A percentile compares a stretch with the other conserved stretches of the same genome.
Evolutionary conservation across 2,888 invertebrate genomes (phyloP).

Genomic region (Cosmia pyralina): DNA sequence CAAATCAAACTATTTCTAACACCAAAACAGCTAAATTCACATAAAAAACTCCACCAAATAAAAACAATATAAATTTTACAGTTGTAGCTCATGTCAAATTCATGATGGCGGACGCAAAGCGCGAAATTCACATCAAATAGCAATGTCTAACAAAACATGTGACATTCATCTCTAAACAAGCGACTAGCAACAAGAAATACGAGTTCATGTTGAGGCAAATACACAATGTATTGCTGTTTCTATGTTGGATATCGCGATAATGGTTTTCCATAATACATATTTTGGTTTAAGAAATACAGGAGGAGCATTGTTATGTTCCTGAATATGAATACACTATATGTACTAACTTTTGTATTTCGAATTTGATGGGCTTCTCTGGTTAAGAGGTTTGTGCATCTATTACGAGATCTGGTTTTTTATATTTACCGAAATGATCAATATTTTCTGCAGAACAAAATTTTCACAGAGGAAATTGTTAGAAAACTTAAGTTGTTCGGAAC

Average conservation of each 20-base stretch:
- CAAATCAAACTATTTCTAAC: not conserved
- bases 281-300: constrained; percentile 33
- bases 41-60: constrained; percentile 23
- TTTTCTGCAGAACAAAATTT: not conserved
- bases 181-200: constrained; percentile 70
- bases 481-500: not conserved
- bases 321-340: not conserved
- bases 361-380: not conserved
- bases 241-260: constrained; percentile 45
- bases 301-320: not conserved
- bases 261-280: constrained; percentile 38
- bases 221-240: constrained; percentile 55
- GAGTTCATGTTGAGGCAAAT: constrained; percentile 67
- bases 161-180: constrained; percentile 74
- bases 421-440: not conserved
- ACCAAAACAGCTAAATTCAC: constrained; percentile 4
- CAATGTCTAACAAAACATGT: constrained; percentile 64
- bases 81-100: constrained; percentile 78
- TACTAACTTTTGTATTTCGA: not conserved
- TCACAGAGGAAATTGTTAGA: not conserved
- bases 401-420: not conserved
- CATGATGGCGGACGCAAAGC: constrained; percentile 70
- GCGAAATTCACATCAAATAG: constrained; percentile 75
- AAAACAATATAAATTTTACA: constrained; percentile 51
- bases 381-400: too few species aligned